Evolutionary conservation across 2,797 vertebrate genomes (phyloP).

Genomic region (Bovichtus diacanthus): DNA sequence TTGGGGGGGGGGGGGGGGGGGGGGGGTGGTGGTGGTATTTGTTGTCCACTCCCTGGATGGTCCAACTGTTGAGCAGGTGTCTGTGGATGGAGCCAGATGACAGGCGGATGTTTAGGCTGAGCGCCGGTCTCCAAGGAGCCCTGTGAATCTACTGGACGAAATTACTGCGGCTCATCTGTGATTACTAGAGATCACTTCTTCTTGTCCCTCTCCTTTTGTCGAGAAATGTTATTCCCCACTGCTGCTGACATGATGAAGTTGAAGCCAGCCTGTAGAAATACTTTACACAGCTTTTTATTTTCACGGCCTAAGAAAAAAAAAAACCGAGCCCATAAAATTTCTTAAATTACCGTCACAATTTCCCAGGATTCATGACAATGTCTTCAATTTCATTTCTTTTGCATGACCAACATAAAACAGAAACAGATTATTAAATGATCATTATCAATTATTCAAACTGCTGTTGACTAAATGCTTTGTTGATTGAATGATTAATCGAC

Average conservation of each 20-base stretch:
- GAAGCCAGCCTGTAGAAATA: constrained; percentile 7
- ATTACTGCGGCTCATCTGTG: constrained; percentile 42
- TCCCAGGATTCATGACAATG: too few species aligned
- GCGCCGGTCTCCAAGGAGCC: constrained; percentile 40
- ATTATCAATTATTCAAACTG: too few species aligned
- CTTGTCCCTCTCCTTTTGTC: constrained; percentile 33
- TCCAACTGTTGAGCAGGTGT: constrained; percentile 72
- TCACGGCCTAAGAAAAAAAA: constrained; percentile 4
- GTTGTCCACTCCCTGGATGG: constrained; percentile 28
- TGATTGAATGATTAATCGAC: too few species aligned
- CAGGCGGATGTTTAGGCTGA: constrained; percentile 66
- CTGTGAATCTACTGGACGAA: constrained; percentile 42
- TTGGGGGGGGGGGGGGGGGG: neutral
- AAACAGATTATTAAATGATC: too few species aligned
- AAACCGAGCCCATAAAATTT: too few species aligned
- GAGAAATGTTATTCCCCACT: constrained; percentile 29
- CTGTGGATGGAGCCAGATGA: constrained; percentile 48
- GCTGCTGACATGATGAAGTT: constrained; percentile 10
- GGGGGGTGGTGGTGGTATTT: too few species aligned
- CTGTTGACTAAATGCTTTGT: too few species aligned
- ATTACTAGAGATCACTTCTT: constrained; percentile 41
- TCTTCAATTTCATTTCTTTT: neutral
- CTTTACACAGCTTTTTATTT: constrained; percentile 4
- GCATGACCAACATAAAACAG: neutral
- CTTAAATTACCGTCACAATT: too few species aligned